These are phyloP conservation scores for Drosophila virilis DNA, from an alignment of 1,140 invertebrate genomes.

Conservation along the genomic window DNA sequence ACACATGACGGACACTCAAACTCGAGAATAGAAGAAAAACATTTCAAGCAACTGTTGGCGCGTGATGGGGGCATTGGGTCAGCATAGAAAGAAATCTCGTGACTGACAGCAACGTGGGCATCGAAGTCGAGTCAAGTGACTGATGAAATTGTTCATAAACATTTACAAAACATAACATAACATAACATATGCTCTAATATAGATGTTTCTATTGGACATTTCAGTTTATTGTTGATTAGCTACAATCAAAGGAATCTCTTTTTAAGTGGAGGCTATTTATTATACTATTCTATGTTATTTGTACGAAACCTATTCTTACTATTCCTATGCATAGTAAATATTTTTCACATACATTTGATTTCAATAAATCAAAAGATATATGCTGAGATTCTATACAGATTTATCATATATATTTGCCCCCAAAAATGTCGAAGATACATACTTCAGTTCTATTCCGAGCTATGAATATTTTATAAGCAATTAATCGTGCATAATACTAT, in stretches of 20 bases:
- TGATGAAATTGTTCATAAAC: slow-evolving; percentile 46
- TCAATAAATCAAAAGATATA: too few relatives aligned
- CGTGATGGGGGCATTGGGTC: slow-evolving; percentile 34
- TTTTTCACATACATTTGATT: too few relatives aligned
- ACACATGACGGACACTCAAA: neutral
- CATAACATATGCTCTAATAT: neutral
- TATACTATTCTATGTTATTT: too few relatives aligned
- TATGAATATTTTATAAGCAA: too few relatives aligned
- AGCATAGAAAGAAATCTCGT: slow-evolving; percentile 38
- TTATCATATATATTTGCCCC: too few relatives aligned
- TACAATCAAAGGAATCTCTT: neutral
- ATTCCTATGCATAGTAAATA: too few relatives aligned
- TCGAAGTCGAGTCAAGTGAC: slow-evolving; percentile 30
- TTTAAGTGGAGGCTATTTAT: neutral
- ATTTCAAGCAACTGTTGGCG: slow-evolving; percentile 33
- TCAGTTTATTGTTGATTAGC: neutral
- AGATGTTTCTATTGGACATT: neutral
- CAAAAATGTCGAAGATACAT: too few relatives aligned
- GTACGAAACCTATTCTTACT: too few relatives aligned
- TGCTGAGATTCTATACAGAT: too few relatives aligned
- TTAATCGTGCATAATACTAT: too few relatives aligned
- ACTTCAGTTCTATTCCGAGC: too few relatives aligned
- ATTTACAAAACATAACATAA: slow-evolving; percentile 6
- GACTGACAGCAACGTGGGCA: slow-evolving; percentile 44
- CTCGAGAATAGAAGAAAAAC: slow-evolving; percentile 7